Conservation (phyloP, 2,888 invertebrate species). For the Bruchidius siliquastri region DNA sequence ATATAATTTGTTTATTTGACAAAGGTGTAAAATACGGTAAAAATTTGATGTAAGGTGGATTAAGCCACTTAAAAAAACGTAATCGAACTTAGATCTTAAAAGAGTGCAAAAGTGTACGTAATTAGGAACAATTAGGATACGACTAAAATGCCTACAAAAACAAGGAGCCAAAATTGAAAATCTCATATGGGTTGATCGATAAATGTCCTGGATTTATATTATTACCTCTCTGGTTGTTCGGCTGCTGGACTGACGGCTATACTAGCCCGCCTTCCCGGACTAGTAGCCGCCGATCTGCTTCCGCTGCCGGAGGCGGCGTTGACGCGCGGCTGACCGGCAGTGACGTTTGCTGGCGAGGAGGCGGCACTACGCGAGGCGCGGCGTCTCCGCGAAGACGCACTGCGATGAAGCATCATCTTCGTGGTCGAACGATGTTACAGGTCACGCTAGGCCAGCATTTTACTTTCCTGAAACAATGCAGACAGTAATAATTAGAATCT, state of each 20-base stretch:
- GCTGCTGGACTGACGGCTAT: slow-evolving; percentile 35
- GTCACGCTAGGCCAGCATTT: not conserved
- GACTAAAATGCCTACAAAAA: too few species aligned
- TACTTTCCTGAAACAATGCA: not conserved
- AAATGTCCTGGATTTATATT: too few species aligned
- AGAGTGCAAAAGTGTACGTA: too few species aligned
- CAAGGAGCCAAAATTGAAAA: too few species aligned
- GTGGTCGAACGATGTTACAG: not conserved
- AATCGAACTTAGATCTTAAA: too few species aligned
- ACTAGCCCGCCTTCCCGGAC: slow-evolving; percentile 45
- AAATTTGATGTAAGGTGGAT: too few species aligned
- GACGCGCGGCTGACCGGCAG: slow-evolving; percentile 52
- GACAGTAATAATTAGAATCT: too few species aligned
- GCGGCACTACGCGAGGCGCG: slow-evolving; percentile 64
- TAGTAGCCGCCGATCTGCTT: slow-evolving; percentile 46
- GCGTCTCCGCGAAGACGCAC: slow-evolving; percentile 60
- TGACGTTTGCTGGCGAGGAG: slow-evolving; percentile 55
- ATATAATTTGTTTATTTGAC: too few species aligned
- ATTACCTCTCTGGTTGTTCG: slow-evolving; percentile 1
- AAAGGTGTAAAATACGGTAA: too few species aligned
- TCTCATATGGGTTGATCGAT: too few species aligned
- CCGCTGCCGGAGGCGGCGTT: slow-evolving; percentile 60
- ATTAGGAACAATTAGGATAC: too few species aligned
- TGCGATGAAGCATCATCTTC: slow-evolving; percentile 59
- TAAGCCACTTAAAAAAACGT: too few species aligned